Evolutionary conservation across 2,888 invertebrate species (phyloP).

Genomic region (Orthosia incerta): DNA sequence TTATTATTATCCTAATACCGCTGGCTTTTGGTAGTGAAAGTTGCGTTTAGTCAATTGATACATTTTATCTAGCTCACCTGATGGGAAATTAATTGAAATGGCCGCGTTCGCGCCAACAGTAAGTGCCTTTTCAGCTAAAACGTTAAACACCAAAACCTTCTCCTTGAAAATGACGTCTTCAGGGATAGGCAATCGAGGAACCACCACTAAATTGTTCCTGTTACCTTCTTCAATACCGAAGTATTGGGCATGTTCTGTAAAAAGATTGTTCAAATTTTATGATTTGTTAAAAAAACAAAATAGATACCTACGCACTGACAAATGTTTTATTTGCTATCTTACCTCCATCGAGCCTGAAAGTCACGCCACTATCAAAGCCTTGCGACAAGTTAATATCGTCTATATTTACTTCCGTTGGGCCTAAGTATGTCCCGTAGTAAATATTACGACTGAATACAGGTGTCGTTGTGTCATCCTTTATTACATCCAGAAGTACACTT

Average conservation of each 20-base stretch:
- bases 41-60: background rate
- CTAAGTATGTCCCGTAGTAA: slow-evolving; percentile 74
- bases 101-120: slow-evolving; percentile 78
- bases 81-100: slow-evolving; percentile 73
- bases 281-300: background rate
- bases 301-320: background rate
- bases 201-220: slow-evolving; percentile 68
- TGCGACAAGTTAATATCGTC: slow-evolving; percentile 75
- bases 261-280: background rate
- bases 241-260: slow-evolving; percentile 78
- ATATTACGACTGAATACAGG: slow-evolving; percentile 79
- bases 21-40: background rate
- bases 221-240: slow-evolving; percentile 68
- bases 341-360: slow-evolving; percentile 81
- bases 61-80: slow-evolving; percentile 72
- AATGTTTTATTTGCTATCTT: slow-evolving; percentile 41
- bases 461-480: slow-evolving; percentile 79
- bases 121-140: slow-evolving; percentile 77
- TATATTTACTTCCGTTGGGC: slow-evolving; percentile 66
- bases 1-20: background rate
- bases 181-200: slow-evolving; percentile 72
- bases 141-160: slow-evolving; percentile 78
- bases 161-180: slow-evolving; percentile 79
- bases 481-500: slow-evolving; percentile 79
- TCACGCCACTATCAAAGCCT: slow-evolving; percentile 77